Conservation (phyloP, 1,140 invertebrate genomes). For the Orius laevigatus region DNA sequence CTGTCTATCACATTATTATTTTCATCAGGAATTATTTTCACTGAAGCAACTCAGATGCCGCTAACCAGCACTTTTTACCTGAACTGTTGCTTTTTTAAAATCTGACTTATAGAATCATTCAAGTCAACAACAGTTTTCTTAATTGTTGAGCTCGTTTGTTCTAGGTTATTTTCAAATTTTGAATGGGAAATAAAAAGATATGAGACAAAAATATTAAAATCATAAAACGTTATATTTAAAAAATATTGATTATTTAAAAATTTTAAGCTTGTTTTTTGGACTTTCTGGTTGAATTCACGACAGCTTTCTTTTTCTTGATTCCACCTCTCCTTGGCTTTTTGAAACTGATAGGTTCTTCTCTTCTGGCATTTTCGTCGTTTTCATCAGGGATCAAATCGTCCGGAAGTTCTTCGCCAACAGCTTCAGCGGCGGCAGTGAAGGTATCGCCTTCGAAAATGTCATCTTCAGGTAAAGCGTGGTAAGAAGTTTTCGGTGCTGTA, state of each 20-base stretch:
- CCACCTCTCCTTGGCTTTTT: conserved; percentile 9
- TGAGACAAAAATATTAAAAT: not conserved
- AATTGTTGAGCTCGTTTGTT: too few species aligned
- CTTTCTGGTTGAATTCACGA: conserved; percentile 1
- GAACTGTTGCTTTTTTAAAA: too few species aligned
- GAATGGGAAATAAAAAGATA: not conserved
- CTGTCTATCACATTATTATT: too few species aligned
- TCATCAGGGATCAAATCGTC: not conserved
- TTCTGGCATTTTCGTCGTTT: not conserved
- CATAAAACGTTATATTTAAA: not conserved
- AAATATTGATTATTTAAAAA: not conserved
- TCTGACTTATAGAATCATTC: too few species aligned
- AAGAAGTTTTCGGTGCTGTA: conserved; percentile 51
- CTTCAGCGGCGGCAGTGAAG: conserved; percentile 24
- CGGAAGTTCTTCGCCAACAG: conserved; percentile 9
- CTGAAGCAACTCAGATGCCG: too few species aligned
- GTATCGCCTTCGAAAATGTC: conserved; percentile 38
- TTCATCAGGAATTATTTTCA: too few species aligned
- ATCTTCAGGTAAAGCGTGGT: conserved; percentile 42
- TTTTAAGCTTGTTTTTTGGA: not conserved
- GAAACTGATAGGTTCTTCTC: conserved; percentile 3
- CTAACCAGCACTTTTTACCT: too few species aligned
- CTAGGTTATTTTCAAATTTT: too few species aligned
- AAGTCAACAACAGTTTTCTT: too few species aligned
- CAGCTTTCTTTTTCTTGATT: too few species aligned